These are phyloP conservation scores for Rhegmatorhina hoffmannsi DNA, from an alignment of 2,113 vertebrate genomes.

Conservation along the genomic window DNA sequence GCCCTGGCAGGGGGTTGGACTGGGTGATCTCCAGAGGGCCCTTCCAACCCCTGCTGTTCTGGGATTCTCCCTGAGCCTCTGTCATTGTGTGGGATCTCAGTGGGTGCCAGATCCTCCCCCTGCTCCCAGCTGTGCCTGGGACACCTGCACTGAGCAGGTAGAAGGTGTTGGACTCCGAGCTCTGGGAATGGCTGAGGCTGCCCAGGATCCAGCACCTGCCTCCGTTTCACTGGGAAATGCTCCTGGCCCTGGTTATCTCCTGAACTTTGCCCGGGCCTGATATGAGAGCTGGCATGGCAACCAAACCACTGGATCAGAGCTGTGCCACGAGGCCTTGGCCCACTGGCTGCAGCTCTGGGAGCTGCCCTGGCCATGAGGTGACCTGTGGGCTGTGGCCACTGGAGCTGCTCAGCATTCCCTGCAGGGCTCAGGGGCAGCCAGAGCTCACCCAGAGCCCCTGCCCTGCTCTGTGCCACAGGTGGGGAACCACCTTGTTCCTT, in stretches of 20 bases:
- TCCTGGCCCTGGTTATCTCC: not conserved
- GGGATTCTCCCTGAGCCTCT: not conserved
- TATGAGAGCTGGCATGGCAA: not conserved
- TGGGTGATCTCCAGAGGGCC: not conserved
- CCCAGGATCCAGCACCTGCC: not conserved
- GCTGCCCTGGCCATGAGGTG: not conserved
- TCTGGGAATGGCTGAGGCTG: fast-evolving
- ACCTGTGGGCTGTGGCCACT: fast-evolving
- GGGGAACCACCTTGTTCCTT: fast-evolving
- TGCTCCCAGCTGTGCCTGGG: not conserved
- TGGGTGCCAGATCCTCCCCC: fast-evolving
- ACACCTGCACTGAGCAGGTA: fast-evolving
- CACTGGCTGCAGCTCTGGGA: not conserved
- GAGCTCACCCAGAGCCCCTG: fast-evolving
- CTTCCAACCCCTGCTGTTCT: not conserved
- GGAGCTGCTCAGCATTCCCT: not conserved
- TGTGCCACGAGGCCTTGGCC: not conserved
- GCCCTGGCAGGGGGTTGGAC: not conserved
- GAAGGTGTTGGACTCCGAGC: fast-evolving
- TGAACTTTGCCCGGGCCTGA: not conserved
- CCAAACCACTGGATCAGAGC: not conserved
- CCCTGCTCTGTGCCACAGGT: not conserved
- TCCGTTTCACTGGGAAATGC: not conserved
- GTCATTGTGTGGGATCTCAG: fast-evolving
- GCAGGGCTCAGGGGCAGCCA: fast-evolving